phyloP scores from a whole-genome alignment of 2,888 invertebrate genomes.

The Cistogaster globosa region DNA sequence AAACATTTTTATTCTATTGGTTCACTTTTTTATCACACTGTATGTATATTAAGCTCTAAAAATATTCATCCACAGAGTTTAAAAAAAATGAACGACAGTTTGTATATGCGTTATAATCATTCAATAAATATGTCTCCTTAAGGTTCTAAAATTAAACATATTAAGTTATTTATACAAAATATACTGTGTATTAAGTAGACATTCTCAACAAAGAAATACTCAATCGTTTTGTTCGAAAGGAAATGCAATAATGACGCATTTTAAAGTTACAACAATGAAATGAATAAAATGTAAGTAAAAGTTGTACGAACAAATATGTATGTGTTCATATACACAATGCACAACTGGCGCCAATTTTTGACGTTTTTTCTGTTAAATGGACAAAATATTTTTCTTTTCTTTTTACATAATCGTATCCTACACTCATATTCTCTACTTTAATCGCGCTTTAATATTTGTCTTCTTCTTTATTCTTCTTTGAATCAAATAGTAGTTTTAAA shows the following conservation, averaged over 20 bases:
- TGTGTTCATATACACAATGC: neutral
- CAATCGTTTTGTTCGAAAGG: slow-evolving; percentile 39
- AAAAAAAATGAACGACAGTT: no score
- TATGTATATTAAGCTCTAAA: no score
- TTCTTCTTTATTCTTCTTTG: slow-evolving; percentile 17
- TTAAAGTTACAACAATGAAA: slow-evolving; percentile 56
- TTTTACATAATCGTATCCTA: slow-evolving; percentile 17
- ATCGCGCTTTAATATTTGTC: neutral
- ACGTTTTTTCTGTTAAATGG: slow-evolving; percentile 48
- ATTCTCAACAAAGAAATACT: slow-evolving; percentile 56
- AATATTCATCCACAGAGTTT: no score
- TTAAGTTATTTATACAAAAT: slow-evolving; percentile 33
- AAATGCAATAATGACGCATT: slow-evolving; percentile 66
- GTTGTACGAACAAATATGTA: neutral
- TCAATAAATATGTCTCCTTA: slow-evolving; percentile 16
- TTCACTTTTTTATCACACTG: no score
- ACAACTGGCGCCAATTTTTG: slow-evolving; percentile 57
- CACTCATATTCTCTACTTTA: slow-evolving; percentile 6
- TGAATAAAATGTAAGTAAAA: slow-evolving; percentile 41
- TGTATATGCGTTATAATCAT: slow-evolving; percentile 2
- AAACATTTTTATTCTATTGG: no score
- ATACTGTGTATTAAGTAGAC: slow-evolving; percentile 15
- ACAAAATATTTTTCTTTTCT: neutral
- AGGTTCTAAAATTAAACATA: slow-evolving; percentile 36
- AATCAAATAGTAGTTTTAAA: slow-evolving; percentile 53